These are phyloP conservation scores for Anthrax anthrax DNA, from an alignment of 2,888 invertebrate genomes.

Conservation along the genomic window DNA sequence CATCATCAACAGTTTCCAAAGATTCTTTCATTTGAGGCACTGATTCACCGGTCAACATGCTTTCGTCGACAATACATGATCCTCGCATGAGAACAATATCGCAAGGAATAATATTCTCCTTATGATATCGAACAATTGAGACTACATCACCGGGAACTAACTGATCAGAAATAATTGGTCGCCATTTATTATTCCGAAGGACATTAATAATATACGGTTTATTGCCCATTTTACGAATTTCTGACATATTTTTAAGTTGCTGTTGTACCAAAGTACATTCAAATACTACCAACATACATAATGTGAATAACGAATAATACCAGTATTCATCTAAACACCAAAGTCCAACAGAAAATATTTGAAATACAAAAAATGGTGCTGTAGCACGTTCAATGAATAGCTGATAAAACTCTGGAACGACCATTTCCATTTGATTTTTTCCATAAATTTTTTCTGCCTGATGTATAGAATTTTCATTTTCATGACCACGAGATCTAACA, in stretches of 20 bases:
- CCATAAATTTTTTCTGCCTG: slow-evolving; percentile 72
- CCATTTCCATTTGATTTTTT: slow-evolving; percentile 74
- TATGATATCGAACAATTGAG: slow-evolving; percentile 76
- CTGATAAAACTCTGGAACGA: slow-evolving; percentile 92
- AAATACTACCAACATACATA: slow-evolving; percentile 89
- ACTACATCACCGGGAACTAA: slow-evolving; percentile 93
- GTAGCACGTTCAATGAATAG: slow-evolving; percentile 95
- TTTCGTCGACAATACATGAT: slow-evolving; percentile 96
- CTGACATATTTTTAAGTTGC: slow-evolving; percentile 94
- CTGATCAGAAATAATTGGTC: slow-evolving; percentile 70
- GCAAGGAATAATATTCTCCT: slow-evolving; percentile 90
- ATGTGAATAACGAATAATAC: slow-evolving; percentile 94
- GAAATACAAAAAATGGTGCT: slow-evolving; percentile 99
- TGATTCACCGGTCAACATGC: slow-evolving; percentile 97
- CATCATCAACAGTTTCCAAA: slow-evolving; percentile 55
- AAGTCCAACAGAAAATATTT: slow-evolving; percentile 95
- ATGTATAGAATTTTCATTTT: slow-evolving; percentile 64
- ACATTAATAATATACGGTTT: slow-evolving; percentile 86
- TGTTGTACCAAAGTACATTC: slow-evolving; percentile 98
- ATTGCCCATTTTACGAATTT: slow-evolving; percentile 98
- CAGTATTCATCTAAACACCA: slow-evolving; percentile 99
- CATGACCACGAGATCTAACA: slow-evolving; percentile 72
- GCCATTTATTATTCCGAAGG: slow-evolving; percentile 83
- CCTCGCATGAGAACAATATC: slow-evolving; percentile 88
- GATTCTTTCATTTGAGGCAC: slow-evolving; percentile 99